Evolutionary conservation across 1,140 invertebrate genomes (phyloP).

Genomic region (Rhagoletis pomonella): DNA sequence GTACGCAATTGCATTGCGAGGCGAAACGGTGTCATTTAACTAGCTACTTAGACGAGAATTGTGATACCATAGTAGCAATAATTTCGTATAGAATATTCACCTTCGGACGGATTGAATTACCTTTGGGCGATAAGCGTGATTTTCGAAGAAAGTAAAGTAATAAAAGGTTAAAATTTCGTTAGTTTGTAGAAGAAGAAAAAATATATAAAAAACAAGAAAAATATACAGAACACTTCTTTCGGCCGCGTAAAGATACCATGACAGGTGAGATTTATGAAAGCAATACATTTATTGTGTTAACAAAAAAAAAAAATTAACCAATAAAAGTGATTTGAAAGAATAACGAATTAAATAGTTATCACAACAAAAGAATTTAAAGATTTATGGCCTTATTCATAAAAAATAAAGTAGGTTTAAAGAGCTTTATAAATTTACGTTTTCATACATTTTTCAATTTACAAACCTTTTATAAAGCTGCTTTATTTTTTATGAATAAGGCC

Average conservation of each 20-base stretch:
- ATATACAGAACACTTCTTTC: background rate
- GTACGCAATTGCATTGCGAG: conserved; percentile 49
- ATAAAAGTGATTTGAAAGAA: background rate
- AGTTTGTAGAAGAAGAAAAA: background rate
- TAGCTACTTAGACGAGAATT: background rate
- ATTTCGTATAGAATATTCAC: conserved; percentile 22
- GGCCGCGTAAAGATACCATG: background rate
- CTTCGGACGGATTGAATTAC: conserved; percentile 27
- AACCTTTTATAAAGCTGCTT: too few species aligned
- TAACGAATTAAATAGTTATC: too few species aligned
- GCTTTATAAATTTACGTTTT: too few species aligned
- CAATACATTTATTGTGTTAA: background rate
- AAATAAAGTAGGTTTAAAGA: too few species aligned
- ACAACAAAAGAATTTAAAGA: too few species aligned
- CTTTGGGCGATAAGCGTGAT: background rate
- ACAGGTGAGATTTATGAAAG: background rate
- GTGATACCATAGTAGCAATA: background rate
- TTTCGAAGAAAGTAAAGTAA: background rate
- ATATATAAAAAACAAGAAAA: background rate
- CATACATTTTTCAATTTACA: too few species aligned
- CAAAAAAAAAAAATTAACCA: background rate
- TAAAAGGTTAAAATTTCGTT: background rate
- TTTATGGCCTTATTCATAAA: too few species aligned
- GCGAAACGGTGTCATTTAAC: conserved; percentile 45
- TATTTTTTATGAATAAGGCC: too few species aligned